Base-by-base conservation (phyloP, 2,888 invertebrate species). In the Stratiomys singularior region DNA sequence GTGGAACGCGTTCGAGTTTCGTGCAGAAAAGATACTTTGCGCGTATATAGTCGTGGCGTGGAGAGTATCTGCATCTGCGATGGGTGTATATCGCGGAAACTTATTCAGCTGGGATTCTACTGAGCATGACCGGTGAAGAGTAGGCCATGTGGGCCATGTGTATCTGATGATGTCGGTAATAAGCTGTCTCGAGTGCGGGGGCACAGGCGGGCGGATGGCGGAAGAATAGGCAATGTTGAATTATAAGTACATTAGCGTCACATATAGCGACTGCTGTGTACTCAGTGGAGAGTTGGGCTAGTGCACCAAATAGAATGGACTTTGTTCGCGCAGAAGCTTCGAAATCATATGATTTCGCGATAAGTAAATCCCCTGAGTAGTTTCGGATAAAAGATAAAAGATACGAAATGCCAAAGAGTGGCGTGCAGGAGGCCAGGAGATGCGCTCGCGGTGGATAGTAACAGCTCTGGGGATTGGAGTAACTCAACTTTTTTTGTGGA, bases 281-380 rank as follows among this genome's bases (percentile, higher is more conserved):
- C 18, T 4, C 37, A 3, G 30, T 30, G 15, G 30, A 27, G n/a
- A 27, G n/a, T 63, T 66, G 37, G 66, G 66, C 37, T 66, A 66
- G 66, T 30, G 64, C n/a, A 47, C 64, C n/a, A 27, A 9, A 64
- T 64, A 64, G 23, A 60, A 18, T 74, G 74, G 56, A 58, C 74
- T 74, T 74, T 74, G 74, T 30, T 30, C 74, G 74, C 74, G 74
- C 74, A 74, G 74, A 74, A 74, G 74, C 74, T 58, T 58, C 58
- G 13, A 74, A 74, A 74, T 74, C 74, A 74, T 74, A 74, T 74
- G 74, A 74, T 74, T 74, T 74, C 58, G 58, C 18, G 60, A 30
- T 58, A 52, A 60, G 37, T 60, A 58, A 74, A 37, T 60, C 60
- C 74, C 60, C 60, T 21, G 30, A 46, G 13, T 11, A 37, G 37